Evolutionary conservation across 2,797 vertebrate genomes (phyloP).

Genomic region (Austrolebias charrua): DNA sequence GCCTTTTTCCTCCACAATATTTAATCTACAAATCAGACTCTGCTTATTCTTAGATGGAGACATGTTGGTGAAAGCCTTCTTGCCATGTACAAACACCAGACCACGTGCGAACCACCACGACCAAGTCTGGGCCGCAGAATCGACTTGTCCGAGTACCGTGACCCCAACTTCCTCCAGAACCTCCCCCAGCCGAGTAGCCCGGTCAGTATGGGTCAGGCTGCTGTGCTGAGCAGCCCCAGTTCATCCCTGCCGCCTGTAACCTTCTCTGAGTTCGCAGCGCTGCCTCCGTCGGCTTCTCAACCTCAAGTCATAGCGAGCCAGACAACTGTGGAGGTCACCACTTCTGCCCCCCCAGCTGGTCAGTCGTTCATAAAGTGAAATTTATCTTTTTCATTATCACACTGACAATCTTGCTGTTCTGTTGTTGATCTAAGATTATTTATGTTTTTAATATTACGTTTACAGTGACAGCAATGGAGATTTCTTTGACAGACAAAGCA

Average conservation of each 20-base stretch:
- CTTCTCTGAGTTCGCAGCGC: conserved; percentile 54
- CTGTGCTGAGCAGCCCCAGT: conserved; percentile 72
- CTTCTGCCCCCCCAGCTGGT: conserved; percentile 70
- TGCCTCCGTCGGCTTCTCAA: conserved; percentile 58
- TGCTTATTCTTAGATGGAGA: conserved; percentile 85
- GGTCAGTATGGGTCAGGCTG: conserved; percentile 59
- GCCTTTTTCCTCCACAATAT: neutral
- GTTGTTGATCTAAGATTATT: neutral
- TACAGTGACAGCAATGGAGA: conserved; percentile 78
- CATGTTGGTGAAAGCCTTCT: conserved; percentile 91
- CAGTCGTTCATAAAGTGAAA: conserved; percentile 26
- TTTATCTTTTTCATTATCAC: neutral
- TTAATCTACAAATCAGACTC: neutral
- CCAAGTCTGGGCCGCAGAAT: conserved; percentile 91
- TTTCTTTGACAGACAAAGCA: conserved; percentile 84
- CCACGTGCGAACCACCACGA: conserved; percentile 88
- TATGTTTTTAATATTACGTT: neutral
- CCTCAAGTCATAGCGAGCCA: conserved; percentile 77
- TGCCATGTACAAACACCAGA: conserved; percentile 92
- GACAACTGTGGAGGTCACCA: conserved; percentile 78
- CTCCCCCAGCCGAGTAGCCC: conserved; percentile 73
- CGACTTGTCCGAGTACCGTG: conserved; percentile 89
- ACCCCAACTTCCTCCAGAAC: conserved; percentile 80
- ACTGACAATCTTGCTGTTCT: neutral
- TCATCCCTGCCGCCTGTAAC: conserved; percentile 69